Conservation (phyloP, 2,888 invertebrate species). For the Arenicola marina region DNA sequence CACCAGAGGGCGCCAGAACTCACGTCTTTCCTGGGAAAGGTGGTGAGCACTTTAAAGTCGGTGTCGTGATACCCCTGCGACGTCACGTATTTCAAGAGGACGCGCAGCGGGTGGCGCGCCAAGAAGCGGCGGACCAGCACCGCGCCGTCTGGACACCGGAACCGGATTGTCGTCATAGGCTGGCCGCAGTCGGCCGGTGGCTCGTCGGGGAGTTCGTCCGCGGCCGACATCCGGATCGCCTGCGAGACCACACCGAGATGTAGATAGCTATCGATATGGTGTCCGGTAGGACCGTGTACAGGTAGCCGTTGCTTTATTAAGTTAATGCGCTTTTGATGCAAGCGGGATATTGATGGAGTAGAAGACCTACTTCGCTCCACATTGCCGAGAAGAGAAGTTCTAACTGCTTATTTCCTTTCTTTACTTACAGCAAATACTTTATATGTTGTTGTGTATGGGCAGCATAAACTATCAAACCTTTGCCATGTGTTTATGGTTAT, state of each 20-base stretch:
- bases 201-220: slow-evolving; percentile 59
- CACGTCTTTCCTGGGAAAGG: slow-evolving; percentile 95
- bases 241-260: slow-evolving; percentile 27
- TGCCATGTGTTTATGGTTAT: too few species aligned
- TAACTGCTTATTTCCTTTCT: too few species aligned
- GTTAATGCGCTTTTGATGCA: too few species aligned
- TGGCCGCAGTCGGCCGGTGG: slow-evolving; percentile 53
- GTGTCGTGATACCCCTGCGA: slow-evolving; percentile 86
- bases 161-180: slow-evolving; percentile 66
- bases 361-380: too few species aligned
- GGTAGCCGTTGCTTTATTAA: too few species aligned
- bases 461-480: too few species aligned
- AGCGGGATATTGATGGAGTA: too few species aligned
- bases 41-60: slow-evolving; percentile 87
- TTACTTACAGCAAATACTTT: too few species aligned
- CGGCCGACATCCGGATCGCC: slow-evolving; percentile 60
- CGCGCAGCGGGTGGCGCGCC: slow-evolving; percentile 66
- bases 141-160: slow-evolving; percentile 79
- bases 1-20: slow-evolving; percentile 63
- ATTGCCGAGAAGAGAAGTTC: too few species aligned
- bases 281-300: too few species aligned
- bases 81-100: slow-evolving; percentile 83
- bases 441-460: too few species aligned
- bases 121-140: slow-evolving; percentile 79
- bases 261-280: too few species aligned